These are phyloP conservation scores for Phortica okadai DNA, from an alignment of 2,888 invertebrate genomes.

Conservation along the genomic window DNA sequence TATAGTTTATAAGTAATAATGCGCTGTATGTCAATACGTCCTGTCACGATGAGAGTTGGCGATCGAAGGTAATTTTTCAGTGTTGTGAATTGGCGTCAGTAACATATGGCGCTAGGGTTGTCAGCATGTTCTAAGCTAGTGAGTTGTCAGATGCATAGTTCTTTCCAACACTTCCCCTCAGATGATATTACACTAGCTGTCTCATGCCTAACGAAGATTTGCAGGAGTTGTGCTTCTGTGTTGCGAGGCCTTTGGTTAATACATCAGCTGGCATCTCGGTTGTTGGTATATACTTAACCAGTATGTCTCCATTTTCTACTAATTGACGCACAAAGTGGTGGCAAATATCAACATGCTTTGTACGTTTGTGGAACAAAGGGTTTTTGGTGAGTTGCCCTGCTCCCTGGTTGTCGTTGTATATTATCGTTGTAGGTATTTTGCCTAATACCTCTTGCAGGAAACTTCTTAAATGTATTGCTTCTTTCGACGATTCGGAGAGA, in stretches of 20 bases:
- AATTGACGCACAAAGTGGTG: slow-evolving; percentile 36
- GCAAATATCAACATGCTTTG: slow-evolving; percentile 42
- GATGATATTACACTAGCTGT: too few species aligned
- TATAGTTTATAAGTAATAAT: too few species aligned
- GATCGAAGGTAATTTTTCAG: too few species aligned
- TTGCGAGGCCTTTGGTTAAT: neutral
- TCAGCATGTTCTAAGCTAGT: too few species aligned
- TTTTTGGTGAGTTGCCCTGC: slow-evolving; percentile 36
- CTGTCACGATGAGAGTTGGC: too few species aligned
- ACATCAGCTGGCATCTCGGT: slow-evolving; percentile 23
- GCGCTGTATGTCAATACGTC: too few species aligned
- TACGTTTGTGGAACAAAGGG: slow-evolving; percentile 37
- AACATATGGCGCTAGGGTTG: too few species aligned
- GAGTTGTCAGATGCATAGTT: too few species aligned
- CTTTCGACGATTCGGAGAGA: slow-evolving; percentile 29
- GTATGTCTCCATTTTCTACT: neutral
- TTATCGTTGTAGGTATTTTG: too few species aligned
- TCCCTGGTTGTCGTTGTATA: slow-evolving; percentile 42
- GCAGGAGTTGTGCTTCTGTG: neutral
- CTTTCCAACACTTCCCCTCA: too few species aligned
- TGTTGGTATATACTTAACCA: slow-evolving; percentile 23
- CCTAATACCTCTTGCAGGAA: slow-evolving; percentile 27
- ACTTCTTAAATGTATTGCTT: slow-evolving; percentile 33
- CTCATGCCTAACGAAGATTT: too few species aligned
- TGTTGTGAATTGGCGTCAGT: too few species aligned